phyloP scores from a whole-genome alignment of 2,888 invertebrate species.

The Leptarthrus brevirostris region DNA sequence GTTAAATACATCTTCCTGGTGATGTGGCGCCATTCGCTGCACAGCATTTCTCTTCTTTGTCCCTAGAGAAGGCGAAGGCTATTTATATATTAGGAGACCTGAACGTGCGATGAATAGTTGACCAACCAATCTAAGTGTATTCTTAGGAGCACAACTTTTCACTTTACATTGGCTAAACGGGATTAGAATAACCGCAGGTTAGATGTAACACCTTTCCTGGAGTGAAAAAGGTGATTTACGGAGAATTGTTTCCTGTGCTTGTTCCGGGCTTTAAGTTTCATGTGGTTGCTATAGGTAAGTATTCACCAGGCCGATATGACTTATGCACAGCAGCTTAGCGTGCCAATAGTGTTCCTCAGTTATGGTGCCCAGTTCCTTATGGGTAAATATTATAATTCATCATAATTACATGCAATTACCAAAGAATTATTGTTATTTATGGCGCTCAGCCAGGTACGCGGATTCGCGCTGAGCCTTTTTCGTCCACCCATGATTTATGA shows the following conservation, averaged over 20 bases:
- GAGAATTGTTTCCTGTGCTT: slow-evolving; percentile 27
- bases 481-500: slow-evolving; percentile 8
- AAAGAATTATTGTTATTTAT: slow-evolving; percentile 43
- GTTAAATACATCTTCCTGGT: slow-evolving; percentile 25
- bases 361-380: slow-evolving; percentile 12
- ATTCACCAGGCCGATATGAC: too few relatives aligned
- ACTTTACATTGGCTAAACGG: slow-evolving; percentile 8
- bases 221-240: slow-evolving; percentile 40
- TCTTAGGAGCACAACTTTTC: background rate
- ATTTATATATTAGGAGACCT: background rate
- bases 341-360: background rate
- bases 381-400: slow-evolving; percentile 48
- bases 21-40: slow-evolving; percentile 42
- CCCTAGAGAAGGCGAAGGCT: slow-evolving; percentile 9
- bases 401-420: slow-evolving; percentile 48
- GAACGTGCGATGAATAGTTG: slow-evolving; percentile 22
- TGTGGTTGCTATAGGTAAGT: too few relatives aligned
- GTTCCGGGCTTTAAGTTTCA: background rate
- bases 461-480: background rate
- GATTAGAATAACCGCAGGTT: slow-evolving; percentile 36
- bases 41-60: slow-evolving; percentile 12
- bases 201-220: slow-evolving; percentile 38
- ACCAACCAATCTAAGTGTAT: slow-evolving; percentile 19
- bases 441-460: slow-evolving; percentile 2
- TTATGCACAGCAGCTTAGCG: background rate